phyloP scores from a whole-genome alignment of 2,797 vertebrate species.

The Acrocephalus scirpaceus region DNA sequence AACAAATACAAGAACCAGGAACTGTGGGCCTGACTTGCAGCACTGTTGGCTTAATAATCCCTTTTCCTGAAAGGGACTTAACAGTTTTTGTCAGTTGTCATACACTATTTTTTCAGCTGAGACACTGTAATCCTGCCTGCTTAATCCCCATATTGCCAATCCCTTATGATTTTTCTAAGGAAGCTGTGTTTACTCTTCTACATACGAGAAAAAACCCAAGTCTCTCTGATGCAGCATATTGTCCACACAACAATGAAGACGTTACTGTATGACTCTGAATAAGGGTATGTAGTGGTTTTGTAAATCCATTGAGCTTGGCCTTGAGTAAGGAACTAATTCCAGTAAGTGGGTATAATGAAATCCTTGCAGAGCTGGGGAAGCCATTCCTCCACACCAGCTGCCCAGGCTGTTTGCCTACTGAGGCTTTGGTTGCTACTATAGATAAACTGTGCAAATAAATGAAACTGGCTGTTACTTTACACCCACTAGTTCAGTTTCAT shows the following conservation, averaged over 20 bases:
- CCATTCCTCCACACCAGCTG: background rate
- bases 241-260: background rate
- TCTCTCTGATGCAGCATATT: background rate
- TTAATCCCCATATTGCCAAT: background rate
- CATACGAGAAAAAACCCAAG: background rate
- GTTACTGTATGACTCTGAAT: background rate
- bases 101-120: background rate
- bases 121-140: background rate
- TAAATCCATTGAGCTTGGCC: background rate
- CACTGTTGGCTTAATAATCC: background rate
- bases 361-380: background rate
- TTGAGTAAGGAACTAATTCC: background rate
- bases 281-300: background rate
- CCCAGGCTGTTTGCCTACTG: background rate
- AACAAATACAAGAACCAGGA: background rate
- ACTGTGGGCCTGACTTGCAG: background rate
- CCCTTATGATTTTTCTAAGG: background rate
- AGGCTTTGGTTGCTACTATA: background rate
- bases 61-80: background rate
- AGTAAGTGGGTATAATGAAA: background rate
- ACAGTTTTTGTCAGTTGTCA: background rate
- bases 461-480: background rate
- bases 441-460: slow-evolving; percentile 16
- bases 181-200: background rate
- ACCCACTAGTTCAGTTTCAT: background rate